Conservation (phyloP, 1,140 invertebrate species). For the Drosophila nebulosa region DNA sequence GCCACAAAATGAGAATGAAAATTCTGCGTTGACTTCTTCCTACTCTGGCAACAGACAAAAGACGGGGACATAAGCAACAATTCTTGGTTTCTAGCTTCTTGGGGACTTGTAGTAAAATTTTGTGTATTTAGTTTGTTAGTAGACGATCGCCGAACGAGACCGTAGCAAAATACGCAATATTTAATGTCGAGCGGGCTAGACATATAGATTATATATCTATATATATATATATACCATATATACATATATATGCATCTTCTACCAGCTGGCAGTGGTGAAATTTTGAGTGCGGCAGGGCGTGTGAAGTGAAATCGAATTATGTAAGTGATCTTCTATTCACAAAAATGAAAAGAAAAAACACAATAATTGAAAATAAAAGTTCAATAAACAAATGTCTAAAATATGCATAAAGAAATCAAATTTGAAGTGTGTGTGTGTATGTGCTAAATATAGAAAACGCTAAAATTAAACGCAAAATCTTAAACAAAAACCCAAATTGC, state of each 20-base stretch:
- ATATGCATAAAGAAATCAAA: constrained; percentile 30
- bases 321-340: constrained; percentile 52
- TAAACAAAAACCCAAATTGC: neutral
- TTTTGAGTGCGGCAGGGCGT: constrained; percentile 66
- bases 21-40: constrained; percentile 61
- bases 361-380: constrained; percentile 13
- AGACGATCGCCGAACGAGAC: constrained; percentile 78
- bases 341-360: neutral
- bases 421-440: constrained; percentile 29
- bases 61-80: constrained; percentile 23
- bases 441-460: constrained; percentile 51
- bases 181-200: constrained; percentile 56
- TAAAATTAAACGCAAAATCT: constrained; percentile 44
- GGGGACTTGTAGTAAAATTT: constrained; percentile 51
- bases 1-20: constrained; percentile 40
- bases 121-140: constrained; percentile 77
- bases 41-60: constrained; percentile 34
- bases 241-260: constrained; percentile 60
- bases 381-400: constrained; percentile 28
- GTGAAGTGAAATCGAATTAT: constrained; percentile 65
- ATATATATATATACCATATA: constrained; percentile 38
- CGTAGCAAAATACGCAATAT: constrained; percentile 55
- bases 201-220: constrained; percentile 38
- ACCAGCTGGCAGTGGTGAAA: constrained; percentile 61
- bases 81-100: constrained; percentile 3